phyloP scores from a whole-genome alignment of 2,797 vertebrate species.

The Distichodus sexfasciatus region DNA sequence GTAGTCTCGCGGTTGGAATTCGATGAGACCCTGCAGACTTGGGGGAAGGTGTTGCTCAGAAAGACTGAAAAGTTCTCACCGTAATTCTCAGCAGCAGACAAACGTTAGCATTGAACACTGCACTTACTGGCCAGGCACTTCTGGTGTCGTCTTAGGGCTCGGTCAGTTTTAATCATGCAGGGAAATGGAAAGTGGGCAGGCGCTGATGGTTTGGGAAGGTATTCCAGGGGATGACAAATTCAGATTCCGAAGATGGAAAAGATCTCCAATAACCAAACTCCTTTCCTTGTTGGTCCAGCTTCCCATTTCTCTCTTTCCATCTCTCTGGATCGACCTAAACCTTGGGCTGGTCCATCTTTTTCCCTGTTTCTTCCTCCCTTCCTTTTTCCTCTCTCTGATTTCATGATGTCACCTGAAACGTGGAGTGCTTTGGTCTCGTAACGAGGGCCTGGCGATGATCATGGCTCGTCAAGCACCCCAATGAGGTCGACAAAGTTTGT shows the following conservation, averaged over 20 bases:
- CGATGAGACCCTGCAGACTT: conserved; percentile 13
- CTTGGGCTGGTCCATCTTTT: background rate
- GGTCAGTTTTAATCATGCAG: conserved; percentile 7
- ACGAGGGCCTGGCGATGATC: conserved; percentile 42
- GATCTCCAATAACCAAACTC: background rate
- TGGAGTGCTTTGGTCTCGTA: conserved; percentile 36
- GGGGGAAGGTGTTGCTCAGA: background rate
- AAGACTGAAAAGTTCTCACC: background rate
- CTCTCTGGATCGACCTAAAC: too few relatives aligned
- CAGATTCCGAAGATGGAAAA: background rate
- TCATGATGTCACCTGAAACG: conserved; percentile 55
- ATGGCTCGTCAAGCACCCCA: conserved; percentile 49
- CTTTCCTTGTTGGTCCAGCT: background rate
- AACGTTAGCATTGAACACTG: too few relatives aligned
- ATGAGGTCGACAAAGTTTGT: conserved; percentile 52
- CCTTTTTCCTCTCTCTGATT: conserved; percentile 12
- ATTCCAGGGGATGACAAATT: conserved; percentile 10
- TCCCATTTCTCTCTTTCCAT: background rate
- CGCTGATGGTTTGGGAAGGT: conserved; percentile 19
- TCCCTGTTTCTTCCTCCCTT: conserved; percentile 31
- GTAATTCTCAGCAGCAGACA: too few relatives aligned
- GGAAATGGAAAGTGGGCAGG: conserved; percentile 18
- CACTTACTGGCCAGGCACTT: background rate
- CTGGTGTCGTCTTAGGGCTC: conserved; percentile 8
- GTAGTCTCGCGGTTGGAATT: conserved; percentile 19